phyloP scores from a whole-genome alignment of 2,113 vertebrate species.

The Saimiri boliviensis region DNA sequence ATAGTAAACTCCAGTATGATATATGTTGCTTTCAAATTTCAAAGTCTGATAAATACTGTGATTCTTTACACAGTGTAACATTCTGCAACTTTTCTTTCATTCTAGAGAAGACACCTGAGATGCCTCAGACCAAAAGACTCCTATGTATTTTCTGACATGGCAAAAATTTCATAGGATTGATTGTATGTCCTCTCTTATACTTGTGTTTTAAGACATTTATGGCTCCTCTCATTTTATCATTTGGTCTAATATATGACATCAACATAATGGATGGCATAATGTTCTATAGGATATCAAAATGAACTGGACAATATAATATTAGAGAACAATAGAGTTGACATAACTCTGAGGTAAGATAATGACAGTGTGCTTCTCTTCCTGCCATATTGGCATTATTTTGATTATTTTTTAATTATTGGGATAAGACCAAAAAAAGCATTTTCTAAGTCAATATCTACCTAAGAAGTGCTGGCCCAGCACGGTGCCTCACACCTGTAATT shows the following conservation, averaged over 20 bases:
- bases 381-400: not conserved
- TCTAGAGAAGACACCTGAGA: not conserved
- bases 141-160: not conserved
- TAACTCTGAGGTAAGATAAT: not conserved
- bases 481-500: no score
- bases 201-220: slow-evolving; percentile 12
- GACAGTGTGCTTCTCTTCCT: not conserved
- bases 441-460: not conserved
- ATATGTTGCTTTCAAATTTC: not conserved
- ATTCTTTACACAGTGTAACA: not conserved
- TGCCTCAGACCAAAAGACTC: not conserved
- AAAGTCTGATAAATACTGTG: not conserved
- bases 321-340: not conserved
- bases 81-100: not conserved
- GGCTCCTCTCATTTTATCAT: not conserved
- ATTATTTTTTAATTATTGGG: not conserved
- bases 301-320: not conserved
- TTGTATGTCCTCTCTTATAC: not conserved
- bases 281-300: not conserved
- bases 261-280: not conserved
- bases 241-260: not conserved
- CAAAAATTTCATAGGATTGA: not conserved
- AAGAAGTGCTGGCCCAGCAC: not conserved
- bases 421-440: not conserved
- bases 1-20: not conserved